These are phyloP conservation scores for Chrysemys picta DNA, from an alignment of 2,113 vertebrate genomes.

Conservation along the genomic window DNA sequence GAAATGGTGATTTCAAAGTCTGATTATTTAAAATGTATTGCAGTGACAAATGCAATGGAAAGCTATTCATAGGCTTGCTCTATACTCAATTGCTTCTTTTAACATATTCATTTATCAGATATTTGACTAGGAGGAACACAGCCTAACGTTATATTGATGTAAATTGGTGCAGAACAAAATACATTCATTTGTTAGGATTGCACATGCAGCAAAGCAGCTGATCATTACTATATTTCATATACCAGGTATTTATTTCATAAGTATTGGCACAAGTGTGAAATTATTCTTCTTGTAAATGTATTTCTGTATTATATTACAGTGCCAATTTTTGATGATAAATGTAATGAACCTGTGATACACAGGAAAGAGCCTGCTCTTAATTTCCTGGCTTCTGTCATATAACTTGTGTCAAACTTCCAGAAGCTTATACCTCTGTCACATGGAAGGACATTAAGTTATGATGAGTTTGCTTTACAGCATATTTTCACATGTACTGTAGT, in stretches of 20 bases:
- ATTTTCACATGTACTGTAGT: not conserved
- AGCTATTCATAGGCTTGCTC: constrained; percentile 54
- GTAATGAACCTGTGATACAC: not conserved
- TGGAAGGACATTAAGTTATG: not conserved
- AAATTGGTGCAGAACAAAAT: constrained; percentile 51
- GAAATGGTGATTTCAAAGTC: constrained; percentile 17
- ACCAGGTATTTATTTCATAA: constrained; percentile 11
- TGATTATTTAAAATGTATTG: constrained; percentile 51
- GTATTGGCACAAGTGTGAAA: not conserved
- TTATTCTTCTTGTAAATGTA: not conserved
- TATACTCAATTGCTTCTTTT: constrained; percentile 66
- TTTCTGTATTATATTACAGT: not conserved
- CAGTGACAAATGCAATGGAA: constrained; percentile 65
- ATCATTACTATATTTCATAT: constrained; percentile 22
- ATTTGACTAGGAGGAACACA: constrained; percentile 54
- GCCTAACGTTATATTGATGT: constrained; percentile 29
- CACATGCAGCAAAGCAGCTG: not conserved
- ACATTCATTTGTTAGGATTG: constrained; percentile 28
- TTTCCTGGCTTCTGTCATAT: not conserved
- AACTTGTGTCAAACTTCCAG: not conserved
- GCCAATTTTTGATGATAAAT: not conserved
- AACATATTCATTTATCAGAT: constrained; percentile 69
- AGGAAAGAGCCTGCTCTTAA: not conserved
- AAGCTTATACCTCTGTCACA: not conserved
- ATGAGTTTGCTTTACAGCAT: not conserved